phyloP scores from a whole-genome alignment of 2,797 vertebrate species.

The Urosaurus nigricauda region DNA sequence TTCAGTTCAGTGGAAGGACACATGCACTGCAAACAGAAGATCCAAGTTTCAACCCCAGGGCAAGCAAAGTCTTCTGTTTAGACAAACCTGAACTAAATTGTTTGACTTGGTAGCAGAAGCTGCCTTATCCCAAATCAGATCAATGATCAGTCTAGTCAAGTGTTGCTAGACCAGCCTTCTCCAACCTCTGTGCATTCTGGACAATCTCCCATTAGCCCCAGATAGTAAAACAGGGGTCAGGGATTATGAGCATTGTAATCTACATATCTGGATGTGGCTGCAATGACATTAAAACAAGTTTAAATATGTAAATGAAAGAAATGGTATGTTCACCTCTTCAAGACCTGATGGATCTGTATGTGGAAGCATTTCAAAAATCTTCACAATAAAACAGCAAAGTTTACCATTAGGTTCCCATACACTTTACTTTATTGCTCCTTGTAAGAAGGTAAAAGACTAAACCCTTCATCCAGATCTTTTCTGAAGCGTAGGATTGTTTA shows the following conservation, averaged over 20 bases:
- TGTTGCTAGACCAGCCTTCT: background rate
- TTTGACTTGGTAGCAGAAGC: too few relatives aligned
- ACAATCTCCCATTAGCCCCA: background rate
- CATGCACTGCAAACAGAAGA: background rate
- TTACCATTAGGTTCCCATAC: background rate
- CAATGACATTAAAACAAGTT: conserved; percentile 11
- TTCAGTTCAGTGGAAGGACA: background rate
- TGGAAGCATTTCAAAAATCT: conserved; percentile 44
- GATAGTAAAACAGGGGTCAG: background rate
- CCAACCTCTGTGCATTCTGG: background rate
- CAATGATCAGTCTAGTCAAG: too few relatives aligned
- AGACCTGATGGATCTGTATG: background rate
- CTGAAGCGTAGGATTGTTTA: background rate
- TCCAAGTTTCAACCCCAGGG: background rate
- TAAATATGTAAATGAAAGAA: background rate
- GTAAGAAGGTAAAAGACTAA: background rate
- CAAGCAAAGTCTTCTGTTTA: background rate
- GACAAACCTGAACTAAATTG: too few relatives aligned
- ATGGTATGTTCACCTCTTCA: background rate
- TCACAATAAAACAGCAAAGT: conserved; percentile 25
- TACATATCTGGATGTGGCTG: background rate
- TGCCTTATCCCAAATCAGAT: too few relatives aligned
- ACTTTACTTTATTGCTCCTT: conserved; percentile 9
- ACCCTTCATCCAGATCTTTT: background rate
- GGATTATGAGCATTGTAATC: background rate